Evolutionary conservation across 1,140 invertebrate genomes (phyloP), one percentile per base, ranked within the genome.

Genomic region (Platyscapa corneri): DNA sequence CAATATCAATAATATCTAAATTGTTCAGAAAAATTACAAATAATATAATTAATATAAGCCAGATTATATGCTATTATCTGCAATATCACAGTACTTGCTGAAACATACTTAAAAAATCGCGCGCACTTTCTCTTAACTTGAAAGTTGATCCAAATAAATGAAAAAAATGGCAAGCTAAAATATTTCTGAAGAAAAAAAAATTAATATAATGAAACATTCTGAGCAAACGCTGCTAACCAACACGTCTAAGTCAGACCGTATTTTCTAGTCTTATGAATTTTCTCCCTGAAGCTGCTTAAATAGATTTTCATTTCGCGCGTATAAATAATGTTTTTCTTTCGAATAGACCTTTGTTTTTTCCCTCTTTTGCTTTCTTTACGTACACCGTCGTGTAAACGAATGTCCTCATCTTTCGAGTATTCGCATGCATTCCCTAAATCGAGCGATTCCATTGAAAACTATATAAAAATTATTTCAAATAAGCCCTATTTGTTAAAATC

Each of bases 11-110:
- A 84, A 75, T 82, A 42, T 81, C 39, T 84, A 70, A 81, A 82
- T 81, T 85, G 56, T 77, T 64, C 70, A 27, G 76, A 86, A 70
- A 83, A 72, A 86, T 78, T 85, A 85, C 77, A 85, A 85, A 78
- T 65, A 78, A 78, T 70, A 84, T 64, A 78, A 86, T 89, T 89
- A 88, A 90, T 91, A 90, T 89, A 91, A 93, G 89, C 90, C 90
- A 91, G 84, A 91, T 91, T 92, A 92, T 92, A 92, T 86, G 89
- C 89, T 93, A 93, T 91, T 91, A 91, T 91, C 87, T 90, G 91
- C 91, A 93, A 93, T 93, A 93, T 93, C 93, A 93, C 93, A 93
- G 92, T 93, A 93, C 89, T 93, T 92, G 89, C 89, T 91, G 91
- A 92, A 93, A 93, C 88, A 91, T 91, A 91, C 89, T 91, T 90